Evolutionary conservation across 2,113 vertebrate species (phyloP).

Genomic region (Saccopteryx bilineata): DNA sequence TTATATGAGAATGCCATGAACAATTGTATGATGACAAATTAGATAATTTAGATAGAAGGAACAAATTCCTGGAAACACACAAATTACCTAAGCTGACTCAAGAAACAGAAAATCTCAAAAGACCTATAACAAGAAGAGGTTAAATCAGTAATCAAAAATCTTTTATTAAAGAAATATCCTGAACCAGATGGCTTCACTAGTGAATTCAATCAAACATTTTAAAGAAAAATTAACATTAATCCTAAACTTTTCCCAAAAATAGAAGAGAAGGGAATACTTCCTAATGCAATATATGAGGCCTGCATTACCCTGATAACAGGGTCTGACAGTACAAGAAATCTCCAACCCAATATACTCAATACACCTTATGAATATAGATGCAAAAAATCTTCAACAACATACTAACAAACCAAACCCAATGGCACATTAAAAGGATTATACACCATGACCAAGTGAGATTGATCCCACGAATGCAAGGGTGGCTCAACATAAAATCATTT

Average conservation of each 20-base stretch:
- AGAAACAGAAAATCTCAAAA: constrained; percentile 1
- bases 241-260: neutral
- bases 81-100: neutral
- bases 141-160: neutral
- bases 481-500: neutral
- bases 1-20: neutral
- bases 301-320: neutral
- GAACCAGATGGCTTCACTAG: neutral
- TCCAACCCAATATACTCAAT: neutral
- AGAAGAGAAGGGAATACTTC: neutral
- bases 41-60: neutral
- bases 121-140: neutral
- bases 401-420: neutral
- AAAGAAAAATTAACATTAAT: neutral
- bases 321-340: neutral
- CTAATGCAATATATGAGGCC: neutral
- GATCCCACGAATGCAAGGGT: neutral
- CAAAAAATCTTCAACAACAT: constrained; percentile 15
- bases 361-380: neutral
- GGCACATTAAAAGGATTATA: constrained; percentile 21
- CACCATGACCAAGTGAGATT: neutral
- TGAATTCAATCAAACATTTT: constrained; percentile 3
- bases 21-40: neutral
- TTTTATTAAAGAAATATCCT: neutral
- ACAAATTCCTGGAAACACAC: constrained; percentile 25